These are phyloP conservation scores for Terrapene triunguis DNA, from an alignment of 2,113 vertebrate genomes.

Conservation along the genomic window DNA sequence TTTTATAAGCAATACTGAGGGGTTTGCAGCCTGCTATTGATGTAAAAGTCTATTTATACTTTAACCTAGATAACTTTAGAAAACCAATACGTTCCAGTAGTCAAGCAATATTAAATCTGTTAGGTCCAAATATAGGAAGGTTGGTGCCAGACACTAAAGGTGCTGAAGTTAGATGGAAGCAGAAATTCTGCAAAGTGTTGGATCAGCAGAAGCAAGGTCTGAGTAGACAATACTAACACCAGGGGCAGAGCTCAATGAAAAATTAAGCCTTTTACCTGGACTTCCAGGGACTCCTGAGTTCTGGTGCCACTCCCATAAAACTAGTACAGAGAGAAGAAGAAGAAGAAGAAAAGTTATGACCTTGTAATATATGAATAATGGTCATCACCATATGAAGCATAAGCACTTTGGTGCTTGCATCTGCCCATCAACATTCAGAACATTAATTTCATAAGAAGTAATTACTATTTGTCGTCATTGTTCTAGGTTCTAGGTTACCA, in stretches of 20 bases:
- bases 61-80: neutral
- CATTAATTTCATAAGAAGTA: neutral
- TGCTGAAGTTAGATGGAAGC: neutral
- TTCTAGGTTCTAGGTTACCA: slow-evolving; percentile 21
- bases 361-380: neutral
- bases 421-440: slow-evolving; percentile 11
- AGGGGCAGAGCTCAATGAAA: neutral
- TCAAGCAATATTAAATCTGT: neutral
- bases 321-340: neutral
- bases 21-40: neutral
- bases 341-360: too few relatives aligned
- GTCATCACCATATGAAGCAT: neutral
- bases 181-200: neutral
- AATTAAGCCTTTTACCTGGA: neutral
- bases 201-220: neutral
- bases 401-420: neutral
- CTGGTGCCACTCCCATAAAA: neutral
- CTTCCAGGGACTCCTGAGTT: neutral
- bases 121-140: rapidly evolving
- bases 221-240: rapidly evolving
- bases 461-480: neutral
- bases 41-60: neutral
- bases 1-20: neutral
- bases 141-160: neutral
- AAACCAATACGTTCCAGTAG: neutral